phyloP scores from a whole-genome alignment of 2,888 invertebrate species.

The Chalcosyrphus nemorum region DNA sequence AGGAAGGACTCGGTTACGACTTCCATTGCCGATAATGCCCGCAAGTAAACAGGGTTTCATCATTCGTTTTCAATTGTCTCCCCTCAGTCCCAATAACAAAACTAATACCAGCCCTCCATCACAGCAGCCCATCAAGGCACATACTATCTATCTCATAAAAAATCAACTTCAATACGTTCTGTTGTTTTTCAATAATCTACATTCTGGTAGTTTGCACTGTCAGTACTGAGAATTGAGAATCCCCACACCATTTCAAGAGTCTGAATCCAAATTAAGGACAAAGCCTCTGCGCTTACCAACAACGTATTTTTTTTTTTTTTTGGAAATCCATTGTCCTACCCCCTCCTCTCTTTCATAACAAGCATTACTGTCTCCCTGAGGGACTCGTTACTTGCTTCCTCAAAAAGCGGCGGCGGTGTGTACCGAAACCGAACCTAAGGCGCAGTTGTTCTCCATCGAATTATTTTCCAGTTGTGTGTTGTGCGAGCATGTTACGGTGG shows the following conservation, averaged over 20 bases:
- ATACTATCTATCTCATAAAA: conserved; percentile 39
- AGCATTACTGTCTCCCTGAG: conserved; percentile 23
- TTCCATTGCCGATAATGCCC: too few species aligned
- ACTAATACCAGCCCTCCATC: conserved; percentile 25
- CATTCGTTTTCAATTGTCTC: background rate
- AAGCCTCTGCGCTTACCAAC: conserved; percentile 1
- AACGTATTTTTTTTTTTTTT: background rate
- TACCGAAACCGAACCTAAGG: background rate
- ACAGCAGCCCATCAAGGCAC: background rate
- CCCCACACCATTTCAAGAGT: conserved; percentile 13
- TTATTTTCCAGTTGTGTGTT: conserved; percentile 13
- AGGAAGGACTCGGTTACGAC: too few species aligned
- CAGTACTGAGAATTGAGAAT: conserved; percentile 22
- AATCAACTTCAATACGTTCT: conserved; percentile 62
- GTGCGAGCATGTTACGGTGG: background rate
- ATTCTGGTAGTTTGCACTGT: background rate
- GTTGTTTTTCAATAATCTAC: conserved; percentile 63
- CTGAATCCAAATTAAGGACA: conserved; percentile 53
- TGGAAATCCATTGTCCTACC: conserved; percentile 50
- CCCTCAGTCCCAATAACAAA: conserved; percentile 6
- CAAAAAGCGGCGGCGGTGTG: conserved; percentile 9
- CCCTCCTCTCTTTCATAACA: conserved; percentile 10
- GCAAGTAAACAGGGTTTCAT: background rate
- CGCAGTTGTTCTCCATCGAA: background rate
- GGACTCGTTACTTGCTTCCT: conserved; percentile 40